Percentiles rank a stretch among this genome's conserved stretches.
Evolutionary conservation across 2,113 vertebrate species (phyloP).

Genomic region (Bostrychus sinensis): DNA sequence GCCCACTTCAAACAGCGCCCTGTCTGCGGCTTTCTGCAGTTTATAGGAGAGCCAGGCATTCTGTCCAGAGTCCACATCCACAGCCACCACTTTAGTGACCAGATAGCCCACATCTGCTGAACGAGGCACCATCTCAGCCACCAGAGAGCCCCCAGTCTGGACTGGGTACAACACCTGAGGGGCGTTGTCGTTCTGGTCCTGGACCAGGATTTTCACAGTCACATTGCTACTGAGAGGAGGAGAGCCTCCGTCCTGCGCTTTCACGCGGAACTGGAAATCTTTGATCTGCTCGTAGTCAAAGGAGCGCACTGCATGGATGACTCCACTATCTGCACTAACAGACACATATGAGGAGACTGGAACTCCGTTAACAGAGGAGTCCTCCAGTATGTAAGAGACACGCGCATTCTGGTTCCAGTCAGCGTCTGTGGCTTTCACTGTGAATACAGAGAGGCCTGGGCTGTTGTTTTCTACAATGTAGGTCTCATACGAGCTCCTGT

Average conservation of each 20-base stretch:
- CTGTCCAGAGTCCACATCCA: conserved; percentile 64
- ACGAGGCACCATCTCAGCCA: conserved; percentile 61
- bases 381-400: conserved; percentile 76
- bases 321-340: conserved; percentile 79
- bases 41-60: conserved; percentile 66
- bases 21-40: conserved; percentile 45
- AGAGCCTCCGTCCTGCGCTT: conserved; percentile 77
- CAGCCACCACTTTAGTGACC: conserved; percentile 63
- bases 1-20: conserved; percentile 28
- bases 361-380: conserved; percentile 63
- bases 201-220: conserved; percentile 72
- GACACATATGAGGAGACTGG: conserved; percentile 66
- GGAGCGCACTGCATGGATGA: conserved; percentile 63
- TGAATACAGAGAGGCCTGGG: conserved; percentile 67
- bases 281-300: conserved; percentile 81
- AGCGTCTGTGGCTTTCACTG: conserved; percentile 73
- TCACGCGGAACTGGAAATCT: conserved; percentile 68
- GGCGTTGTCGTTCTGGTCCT: conserved; percentile 82
- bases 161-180: conserved; percentile 79
- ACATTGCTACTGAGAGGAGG: conserved; percentile 76
- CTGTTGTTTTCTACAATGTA: conserved; percentile 76
- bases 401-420: conserved; percentile 72
- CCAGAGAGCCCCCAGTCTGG: conserved; percentile 40
- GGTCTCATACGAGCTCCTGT: conserved; percentile 25
- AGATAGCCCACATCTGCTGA: conserved; percentile 58